These are phyloP conservation scores for Hylyphantes graminicola DNA, from an alignment of 1,140 invertebrate species.

Conservation along the genomic window DNA sequence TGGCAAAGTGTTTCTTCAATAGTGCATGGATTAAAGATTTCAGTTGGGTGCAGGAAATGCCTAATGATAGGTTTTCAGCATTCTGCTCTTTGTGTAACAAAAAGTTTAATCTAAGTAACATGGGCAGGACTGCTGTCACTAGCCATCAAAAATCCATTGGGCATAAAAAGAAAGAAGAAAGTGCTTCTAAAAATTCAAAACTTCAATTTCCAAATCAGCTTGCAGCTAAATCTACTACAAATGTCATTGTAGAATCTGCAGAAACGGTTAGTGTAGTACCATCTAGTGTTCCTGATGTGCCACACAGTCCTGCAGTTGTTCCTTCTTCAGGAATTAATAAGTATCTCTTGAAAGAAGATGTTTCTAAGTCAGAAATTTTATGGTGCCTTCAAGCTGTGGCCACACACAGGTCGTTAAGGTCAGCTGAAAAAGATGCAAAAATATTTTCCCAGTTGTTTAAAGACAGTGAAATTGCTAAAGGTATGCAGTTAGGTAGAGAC, in stretches of 20 bases:
- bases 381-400: neutral
- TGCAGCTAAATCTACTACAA: neutral
- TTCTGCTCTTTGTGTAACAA: neutral
- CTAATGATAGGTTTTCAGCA: neutral
- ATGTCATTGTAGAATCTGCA: neutral
- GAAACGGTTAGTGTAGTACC: no score
- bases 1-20: neutral
- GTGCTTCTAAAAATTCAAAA: neutral
- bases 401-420: neutral
- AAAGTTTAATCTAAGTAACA: no score
- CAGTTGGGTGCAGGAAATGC: constrained; percentile 9
- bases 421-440: neutral
- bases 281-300: neutral
- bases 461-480: neutral
- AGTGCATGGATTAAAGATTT: neutral
- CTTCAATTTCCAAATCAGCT: neutral
- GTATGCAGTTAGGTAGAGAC: neutral
- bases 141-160: neutral
- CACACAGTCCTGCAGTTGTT: neutral
- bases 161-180: neutral
- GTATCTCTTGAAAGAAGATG: neutral
- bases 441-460: neutral
- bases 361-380: neutral
- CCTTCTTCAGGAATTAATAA: neutral
- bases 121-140: no score